A percentile compares a stretch with the other conserved stretches of the same genome.
These are phyloP conservation scores for Caradrina kadenii DNA, from an alignment of 2,888 invertebrate species.

Conservation along the genomic window DNA sequence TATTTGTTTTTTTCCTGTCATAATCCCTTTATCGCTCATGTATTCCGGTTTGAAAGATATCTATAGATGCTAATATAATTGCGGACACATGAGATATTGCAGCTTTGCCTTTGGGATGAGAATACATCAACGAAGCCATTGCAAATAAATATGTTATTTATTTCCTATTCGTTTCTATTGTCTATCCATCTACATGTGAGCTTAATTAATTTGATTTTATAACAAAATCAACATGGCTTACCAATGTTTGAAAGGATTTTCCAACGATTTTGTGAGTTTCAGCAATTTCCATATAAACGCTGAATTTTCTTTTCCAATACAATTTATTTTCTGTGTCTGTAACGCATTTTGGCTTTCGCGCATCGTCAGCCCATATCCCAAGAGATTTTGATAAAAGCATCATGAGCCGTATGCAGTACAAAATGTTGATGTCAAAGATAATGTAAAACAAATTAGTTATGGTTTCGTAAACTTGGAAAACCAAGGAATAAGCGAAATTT, in stretches of 20 bases:
- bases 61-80: too few relatives aligned
- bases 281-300: not conserved
- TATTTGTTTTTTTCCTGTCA: too few relatives aligned
- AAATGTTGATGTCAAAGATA: not conserved
- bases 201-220: not conserved
- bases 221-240: not conserved
- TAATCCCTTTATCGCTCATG: too few relatives aligned
- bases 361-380: not conserved
- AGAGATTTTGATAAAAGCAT: not conserved
- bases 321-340: not conserved
- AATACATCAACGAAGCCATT: too few relatives aligned
- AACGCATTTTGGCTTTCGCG: too few relatives aligned
- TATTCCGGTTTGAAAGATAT: too few relatives aligned
- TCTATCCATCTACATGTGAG: too few relatives aligned
- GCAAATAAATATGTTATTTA: too few relatives aligned
- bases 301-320: not conserved
- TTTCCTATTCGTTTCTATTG: too few relatives aligned
- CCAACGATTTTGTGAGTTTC: not conserved
- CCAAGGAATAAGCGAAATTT: not conserved
- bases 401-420: not conserved
- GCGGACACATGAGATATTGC: too few relatives aligned
- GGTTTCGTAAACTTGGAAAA: not conserved
- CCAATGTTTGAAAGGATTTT: not conserved
- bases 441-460: not conserved
- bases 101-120: too few relatives aligned